Evolutionary conservation across 2,797 vertebrate species (phyloP), one percentile per base, ranked within the genome.

Genomic region (Diplodus puntazzo): DNA sequence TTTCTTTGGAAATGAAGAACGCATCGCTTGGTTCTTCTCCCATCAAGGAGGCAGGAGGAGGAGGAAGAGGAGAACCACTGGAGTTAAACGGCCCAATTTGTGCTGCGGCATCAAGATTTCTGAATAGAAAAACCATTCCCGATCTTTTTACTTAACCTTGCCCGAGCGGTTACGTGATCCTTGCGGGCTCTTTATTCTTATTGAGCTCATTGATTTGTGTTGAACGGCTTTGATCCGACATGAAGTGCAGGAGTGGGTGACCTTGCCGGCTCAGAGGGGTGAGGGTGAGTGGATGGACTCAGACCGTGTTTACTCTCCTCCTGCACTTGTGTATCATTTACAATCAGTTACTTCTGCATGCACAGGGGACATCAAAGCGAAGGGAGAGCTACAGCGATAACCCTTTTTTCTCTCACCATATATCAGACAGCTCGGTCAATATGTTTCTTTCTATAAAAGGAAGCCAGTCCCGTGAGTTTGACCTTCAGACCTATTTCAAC

Each of bases 171-270:
- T 58, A 66, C 75, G 50, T 69, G 62, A 78, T 79, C 25, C 46
- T 79, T 14, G 43, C 65, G 50, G 78, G 60, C 45, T n/a, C 20
- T 88, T 82, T 75, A 45, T 89, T 90, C 73, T 76, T 30, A 53
- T 30, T 39, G 61, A 87, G 70, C 60, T 30, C 50, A 85, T 79
- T 69, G 89, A 87, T 87, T 92, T 78, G 60, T 72, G 82, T 85
- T 76, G 39, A 80, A 43, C 75, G 52, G 72, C 87, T 87, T 91
- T 89, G 82, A 92, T 89, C 83, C 77, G 16, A 84, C 73, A 74
- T 85, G 73, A 88, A 84, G 83, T 83, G 84, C 82, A 86, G 79
- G 77, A 71, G 72, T 59, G 45, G 30, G 64, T 77, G 85, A 89
- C 89, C 86, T 90, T 89, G 89, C 68, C n/a, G 75, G 61, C 62